Evolutionary conservation across 2,888 invertebrate genomes (phyloP).

Genomic region (Tenthredo mesomela): DNA sequence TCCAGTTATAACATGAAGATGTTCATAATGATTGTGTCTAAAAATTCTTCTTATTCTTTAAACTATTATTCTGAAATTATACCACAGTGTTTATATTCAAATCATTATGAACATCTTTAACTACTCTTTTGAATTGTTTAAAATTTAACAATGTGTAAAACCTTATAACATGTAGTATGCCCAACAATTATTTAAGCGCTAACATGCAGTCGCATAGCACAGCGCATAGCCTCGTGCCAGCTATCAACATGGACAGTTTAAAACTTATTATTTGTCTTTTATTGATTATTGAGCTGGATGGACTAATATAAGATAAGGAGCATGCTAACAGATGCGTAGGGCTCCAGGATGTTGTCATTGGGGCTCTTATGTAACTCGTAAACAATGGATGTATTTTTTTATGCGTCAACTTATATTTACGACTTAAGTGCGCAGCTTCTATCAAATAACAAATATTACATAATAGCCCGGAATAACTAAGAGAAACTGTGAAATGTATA

Average conservation of each 20-base stretch:
- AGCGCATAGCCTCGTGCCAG: slow-evolving; percentile 71
- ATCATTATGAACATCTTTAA: slow-evolving; percentile 35
- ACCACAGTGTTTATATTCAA: neutral
- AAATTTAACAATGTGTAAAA: slow-evolving; percentile 33
- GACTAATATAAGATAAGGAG: slow-evolving; percentile 63
- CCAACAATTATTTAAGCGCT: slow-evolving; percentile 66
- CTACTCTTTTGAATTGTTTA: slow-evolving; percentile 13
- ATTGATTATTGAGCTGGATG: slow-evolving; percentile 14
- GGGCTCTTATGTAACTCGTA: slow-evolving; percentile 71
- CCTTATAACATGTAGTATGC: slow-evolving; percentile 44
- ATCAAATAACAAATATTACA: slow-evolving; percentile 60
- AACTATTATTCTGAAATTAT: neutral
- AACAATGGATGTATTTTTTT: neutral
- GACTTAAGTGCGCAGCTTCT: neutral
- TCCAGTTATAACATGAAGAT: slow-evolving; percentile 22
- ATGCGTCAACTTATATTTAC: neutral
- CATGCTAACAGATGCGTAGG: slow-evolving; percentile 72
- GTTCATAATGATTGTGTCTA: neutral
- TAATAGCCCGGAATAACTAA: slow-evolving; percentile 72
- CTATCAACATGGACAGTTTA: slow-evolving; percentile 69
- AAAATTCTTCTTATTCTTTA: neutral
- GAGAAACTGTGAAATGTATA: slow-evolving; percentile 76
- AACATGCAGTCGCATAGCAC: slow-evolving; percentile 74
- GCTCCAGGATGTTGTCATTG: slow-evolving; percentile 68
- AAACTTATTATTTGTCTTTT: slow-evolving; percentile 46